Evolutionary conservation across 2,113 vertebrate genomes (phyloP), one percentile per base, ranked within the genome.

Genomic region (Mystacornis crossleyi): DNA sequence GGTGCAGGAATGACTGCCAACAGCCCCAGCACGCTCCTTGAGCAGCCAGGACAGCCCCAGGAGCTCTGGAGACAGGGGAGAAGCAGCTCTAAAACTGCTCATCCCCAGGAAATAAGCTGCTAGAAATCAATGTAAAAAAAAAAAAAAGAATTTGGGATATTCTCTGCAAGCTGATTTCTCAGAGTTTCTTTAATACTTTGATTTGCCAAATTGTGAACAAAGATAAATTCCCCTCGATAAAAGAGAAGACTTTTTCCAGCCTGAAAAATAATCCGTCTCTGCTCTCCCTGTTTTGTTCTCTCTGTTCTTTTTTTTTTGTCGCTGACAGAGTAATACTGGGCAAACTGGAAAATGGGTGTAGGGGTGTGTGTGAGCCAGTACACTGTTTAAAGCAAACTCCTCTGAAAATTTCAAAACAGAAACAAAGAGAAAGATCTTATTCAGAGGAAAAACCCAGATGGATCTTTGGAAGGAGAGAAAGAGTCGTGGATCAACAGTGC

Each of bases 401-500:
- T 61, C 50, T 82, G 29, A 79, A 55, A 70, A 50, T 54, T 87
- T 84, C 25, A 65, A 53, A 87, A 34, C 20, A 61, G 83, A 81
- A 89, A 73, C 58, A 70, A 55, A 67, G 29, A 79, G 43, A 66
- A 66, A 50, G 28, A 45, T 61, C 45, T 65, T 29, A 48, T 24
- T 89, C 33, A 34, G 71, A 69, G 42, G 51, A n/a, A 69, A 91
- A 83, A 66, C 53, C 28, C 70, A 57, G 34, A 23, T 66, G 66
- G 73, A 42, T 70, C 69, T 93, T 53, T 64, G 71, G 71, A 87
- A 87, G 38, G 62, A 90, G 47, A 72, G 31, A 8, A 36, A 69
- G 50, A 86, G 25, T 29, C 1, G 0, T 29, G 60, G n/a, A 54
- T 18, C 0, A 3, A 28, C 57, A 72, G 21, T 3, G 18, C 34